Percentiles rank a stretch among this genome's conserved stretches.
phyloP scores from a whole-genome alignment of 2,113 vertebrate species.

The Stegastes partitus region DNA sequence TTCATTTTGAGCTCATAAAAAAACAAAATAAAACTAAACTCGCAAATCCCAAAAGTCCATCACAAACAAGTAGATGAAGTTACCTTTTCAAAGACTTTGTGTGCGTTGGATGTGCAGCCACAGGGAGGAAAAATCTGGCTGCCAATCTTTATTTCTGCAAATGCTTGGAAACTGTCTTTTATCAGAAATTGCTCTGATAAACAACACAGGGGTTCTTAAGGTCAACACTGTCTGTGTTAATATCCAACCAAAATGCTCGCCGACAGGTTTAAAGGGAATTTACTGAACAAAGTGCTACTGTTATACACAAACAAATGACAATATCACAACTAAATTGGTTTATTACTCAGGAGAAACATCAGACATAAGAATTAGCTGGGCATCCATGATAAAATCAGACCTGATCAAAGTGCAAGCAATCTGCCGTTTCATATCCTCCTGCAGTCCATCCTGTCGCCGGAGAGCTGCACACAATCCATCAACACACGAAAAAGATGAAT shows the following conservation, averaged over 20 bases:
- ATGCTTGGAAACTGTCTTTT: background rate
- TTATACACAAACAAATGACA: slow-evolving; percentile 24
- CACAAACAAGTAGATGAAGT: background rate
- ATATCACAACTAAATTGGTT: slow-evolving; percentile 40
- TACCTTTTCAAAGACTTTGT: background rate
- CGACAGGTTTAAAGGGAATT: slow-evolving; percentile 19
- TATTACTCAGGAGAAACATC: slow-evolving; percentile 44
- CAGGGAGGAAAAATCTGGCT: background rate
- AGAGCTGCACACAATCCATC: slow-evolving; percentile 14
- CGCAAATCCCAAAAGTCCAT: background rate
- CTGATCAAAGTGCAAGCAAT: slow-evolving; percentile 54
- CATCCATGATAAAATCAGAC: slow-evolving; percentile 5
- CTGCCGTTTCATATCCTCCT: slow-evolving; percentile 48
- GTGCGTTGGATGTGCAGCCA: background rate
- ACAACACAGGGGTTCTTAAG: background rate
- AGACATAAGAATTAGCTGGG: slow-evolving; percentile 23
- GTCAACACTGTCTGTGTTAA: background rate
- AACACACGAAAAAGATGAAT: slow-evolving; percentile 1
- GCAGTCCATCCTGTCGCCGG: background rate
- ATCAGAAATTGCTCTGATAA: slow-evolving; percentile 11
- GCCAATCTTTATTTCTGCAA: slow-evolving; percentile 17
- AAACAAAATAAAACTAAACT: background rate
- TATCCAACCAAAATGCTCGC: background rate
- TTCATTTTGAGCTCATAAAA: too few species aligned
- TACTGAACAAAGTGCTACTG: slow-evolving; percentile 44